Evolutionary conservation across 2,888 invertebrate species (phyloP), one percentile per base, ranked within the genome.

Genomic region (Gymnocheta viridis): DNA sequence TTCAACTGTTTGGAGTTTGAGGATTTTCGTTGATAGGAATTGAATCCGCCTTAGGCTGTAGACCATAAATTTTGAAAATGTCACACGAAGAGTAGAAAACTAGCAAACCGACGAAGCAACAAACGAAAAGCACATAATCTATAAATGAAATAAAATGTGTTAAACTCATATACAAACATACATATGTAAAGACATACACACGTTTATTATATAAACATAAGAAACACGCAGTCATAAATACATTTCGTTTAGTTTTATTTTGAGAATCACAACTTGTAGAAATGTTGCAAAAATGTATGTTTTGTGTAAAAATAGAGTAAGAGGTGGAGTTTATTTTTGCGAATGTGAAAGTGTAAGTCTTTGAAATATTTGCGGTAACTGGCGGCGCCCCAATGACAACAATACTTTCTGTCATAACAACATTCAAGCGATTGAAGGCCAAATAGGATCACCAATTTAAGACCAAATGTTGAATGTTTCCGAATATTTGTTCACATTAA

Each of bases 1-100:
- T 82, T 79, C 74, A 49, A 64, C 62, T 74, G 29, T 49, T 56
- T 64, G 49, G 58, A 76, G 76, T 60, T 38, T 74, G 74, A 66
- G 69, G 70, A 56, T 67, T 72, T 47, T 56, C 14, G 77, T 81
- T 85, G 81, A 78, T 78, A 82, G 85, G 78, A 81, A 78, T 85
- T 81, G 82, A 80, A 84, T 73, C 76, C 77, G 85, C 80, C 88
- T 88, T 87, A 88, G 82, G 76, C 87, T 86, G 87, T 88, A 86
- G 87, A 38, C 89, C 88, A 89, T 89, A 89, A 89, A 89, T 89
- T 89, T 89, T 87, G 86, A 87, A 89, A 89, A 89, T 89, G 89
- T 89, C 89, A 89, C 66, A 77, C 60, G 60, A 76, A 70, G 70
- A 51, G 1, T 10, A 58, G 4, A 41, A 60, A 62, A 47, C 9